Base-by-base conservation (phyloP, 2,113 vertebrate genomes). In the Grus americana region DNA sequence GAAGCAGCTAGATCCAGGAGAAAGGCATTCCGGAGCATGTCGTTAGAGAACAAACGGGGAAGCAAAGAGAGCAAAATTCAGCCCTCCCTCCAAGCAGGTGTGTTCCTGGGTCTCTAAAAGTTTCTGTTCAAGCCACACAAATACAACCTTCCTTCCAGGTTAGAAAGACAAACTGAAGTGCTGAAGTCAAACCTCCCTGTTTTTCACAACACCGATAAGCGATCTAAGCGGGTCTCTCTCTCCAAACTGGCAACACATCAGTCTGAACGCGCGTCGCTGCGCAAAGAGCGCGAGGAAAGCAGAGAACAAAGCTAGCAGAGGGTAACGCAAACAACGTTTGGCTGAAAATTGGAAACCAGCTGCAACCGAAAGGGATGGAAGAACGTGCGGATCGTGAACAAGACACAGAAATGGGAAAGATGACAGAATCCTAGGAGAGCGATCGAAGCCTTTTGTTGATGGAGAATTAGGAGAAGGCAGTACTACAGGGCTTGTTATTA, bases 251-350 rank as follows among this genome's bases (percentile, higher is more conserved):
- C 22, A 46, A 12, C 1, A 1, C 38, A 15, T n/a, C 71, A 23
- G 36, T 21, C 16, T 22, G 52, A 75, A 82, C 0, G 0, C 4
- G 49, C 54, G 34, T 0, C 10, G 4, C 30, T 44, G 30, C 12
- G 38, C 9, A 26, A 42, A 49, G 66, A 54, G 32, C 2, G 0
- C 0, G 12, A 86, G 46, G 34, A 57, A 36, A 73, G 74, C 36
- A 23, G 32, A 36, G 47, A 74, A 47, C 29, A 67, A 7, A 84
- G 80, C 23, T 42, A 72, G 63, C 27, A 52, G 40, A 62, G 16
- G 21, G 44, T 12, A 46, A 83, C 7, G 23, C 15, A 38, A 65
- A 15, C 5, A 29, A 9, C 7, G 32, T 23, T 21, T 27, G 74
- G 61, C 73, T 72, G 38, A 42, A 42, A 72, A 84, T 42, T 50